Evolutionary conservation across 2,888 invertebrate species (phyloP).

Genomic region (Rhagonycha lutea): DNA sequence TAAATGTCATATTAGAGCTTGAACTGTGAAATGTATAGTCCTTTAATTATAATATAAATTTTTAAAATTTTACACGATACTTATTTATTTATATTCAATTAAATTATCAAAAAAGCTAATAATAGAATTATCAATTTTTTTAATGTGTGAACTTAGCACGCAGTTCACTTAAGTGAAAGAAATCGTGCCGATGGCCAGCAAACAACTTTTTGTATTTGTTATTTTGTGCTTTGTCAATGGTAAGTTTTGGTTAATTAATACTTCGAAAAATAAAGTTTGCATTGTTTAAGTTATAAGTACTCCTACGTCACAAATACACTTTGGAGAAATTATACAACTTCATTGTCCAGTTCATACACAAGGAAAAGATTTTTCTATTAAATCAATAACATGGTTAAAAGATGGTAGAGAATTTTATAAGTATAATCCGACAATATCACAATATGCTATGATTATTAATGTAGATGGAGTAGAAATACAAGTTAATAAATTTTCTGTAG

Average conservation of each 20-base stretch:
- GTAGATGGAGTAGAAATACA: neutral
- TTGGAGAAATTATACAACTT: constrained; percentile 5
- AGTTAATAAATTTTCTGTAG: neutral
- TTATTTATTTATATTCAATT: neutral
- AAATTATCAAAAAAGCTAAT: neutral
- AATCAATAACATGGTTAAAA: constrained; percentile 4
- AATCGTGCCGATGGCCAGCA: neutral
- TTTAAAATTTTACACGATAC: neutral
- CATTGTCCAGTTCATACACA: neutral
- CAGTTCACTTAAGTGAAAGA: neutral
- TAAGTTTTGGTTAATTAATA: neutral
- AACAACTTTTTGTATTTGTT: neutral
- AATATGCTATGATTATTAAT: neutral
- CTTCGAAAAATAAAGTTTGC: neutral
- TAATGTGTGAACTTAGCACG: neutral
- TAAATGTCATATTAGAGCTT: neutral
- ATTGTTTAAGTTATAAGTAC: neutral
- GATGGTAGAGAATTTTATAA: constrained; percentile 6
- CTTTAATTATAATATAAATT: neutral
- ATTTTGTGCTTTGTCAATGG: neutral
- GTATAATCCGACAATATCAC: neutral
- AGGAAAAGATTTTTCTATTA: neutral
- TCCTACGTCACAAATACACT: neutral
- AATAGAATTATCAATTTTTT: neutral
- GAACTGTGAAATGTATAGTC: neutral